These are phyloP conservation scores for Pterobdella sp. DNA, from an alignment of 2,888 invertebrate species.

Conservation along the genomic window DNA sequence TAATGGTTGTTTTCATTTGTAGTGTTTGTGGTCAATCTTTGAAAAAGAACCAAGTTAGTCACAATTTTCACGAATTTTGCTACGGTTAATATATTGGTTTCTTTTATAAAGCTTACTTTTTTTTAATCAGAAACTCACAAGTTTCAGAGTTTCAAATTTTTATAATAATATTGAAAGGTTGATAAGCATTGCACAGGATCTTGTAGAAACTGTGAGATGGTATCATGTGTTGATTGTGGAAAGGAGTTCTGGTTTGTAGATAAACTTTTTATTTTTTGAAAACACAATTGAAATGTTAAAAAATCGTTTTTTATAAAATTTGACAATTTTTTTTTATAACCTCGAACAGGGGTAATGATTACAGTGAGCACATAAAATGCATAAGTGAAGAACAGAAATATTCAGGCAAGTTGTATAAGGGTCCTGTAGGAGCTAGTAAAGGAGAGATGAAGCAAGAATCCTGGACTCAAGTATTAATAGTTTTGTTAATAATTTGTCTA, in stretches of 20 bases:
- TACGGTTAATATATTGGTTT: neutral
- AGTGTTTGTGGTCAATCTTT: constrained; percentile 80
- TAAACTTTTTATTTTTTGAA: neutral
- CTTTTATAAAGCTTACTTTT: neutral
- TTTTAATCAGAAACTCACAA: neutral
- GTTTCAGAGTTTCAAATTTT: neutral
- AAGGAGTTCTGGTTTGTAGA: constrained; percentile 64
- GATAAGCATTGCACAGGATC: constrained; percentile 69
- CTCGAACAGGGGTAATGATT: constrained; percentile 61
- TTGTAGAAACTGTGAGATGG: constrained; percentile 63
- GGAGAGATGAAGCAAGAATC: constrained; percentile 76
- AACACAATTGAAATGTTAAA: neutral
- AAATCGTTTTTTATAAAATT: neutral
- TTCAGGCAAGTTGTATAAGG: constrained; percentile 69
- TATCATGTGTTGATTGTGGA: constrained; percentile 87
- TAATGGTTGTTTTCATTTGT: constrained; percentile 89
- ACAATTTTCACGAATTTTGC: no score
- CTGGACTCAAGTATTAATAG: constrained; percentile 61
- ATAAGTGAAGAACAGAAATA: constrained; percentile 79
- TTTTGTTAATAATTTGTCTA: no score
- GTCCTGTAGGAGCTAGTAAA: constrained; percentile 64
- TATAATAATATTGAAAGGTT: constrained; percentile 45
- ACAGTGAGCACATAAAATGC: constrained; percentile 72
- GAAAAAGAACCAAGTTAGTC: constrained; percentile 69
- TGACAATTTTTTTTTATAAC: neutral